Evolutionary conservation across 2,888 invertebrate genomes (phyloP), one percentile per base, ranked within the genome.

Genomic region (Leptinotarsa juncta): DNA sequence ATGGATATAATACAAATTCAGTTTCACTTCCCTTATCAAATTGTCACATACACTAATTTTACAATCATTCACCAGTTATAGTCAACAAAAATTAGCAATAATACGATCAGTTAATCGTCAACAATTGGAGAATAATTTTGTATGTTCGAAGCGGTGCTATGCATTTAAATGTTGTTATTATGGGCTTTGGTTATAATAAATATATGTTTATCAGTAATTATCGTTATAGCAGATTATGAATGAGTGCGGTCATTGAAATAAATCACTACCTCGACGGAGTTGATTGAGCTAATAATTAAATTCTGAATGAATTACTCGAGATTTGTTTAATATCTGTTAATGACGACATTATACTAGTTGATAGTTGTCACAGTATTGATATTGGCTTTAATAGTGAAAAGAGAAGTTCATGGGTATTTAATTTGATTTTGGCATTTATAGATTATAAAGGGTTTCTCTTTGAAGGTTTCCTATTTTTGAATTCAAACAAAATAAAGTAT

Each of bases 161-260:
- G 62, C 62, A 62, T 62, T 62, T 62, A 42, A 62, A 62, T 32
- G 42, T 18, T 15, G 42, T 57, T 62, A 62, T 62, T 62, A 62
- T 62, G 42, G 32, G 26, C 32, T 15, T 32, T n/a, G 42, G n/a
- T 62, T 62, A 32, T 4, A 16, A 62, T 62, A 42, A 62, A 32
- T 42, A n/a, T 42, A 20, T n/a, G 4, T 62, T 62, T 42, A 62
- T 62, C 62, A 62, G 62, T 42, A 26, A 32, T 42, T 62, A 32
- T 42, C 62, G 42, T 62, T 62, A 62, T 62, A 16, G 20, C n/a
- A 62, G 7, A 26, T n/a, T 18, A 32, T 62, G 62, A 62, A 62
- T 62, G 62, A 62, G n/a, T 42, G 42, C 23, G 16, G 3, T 4
- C 42, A 62, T 62, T 62, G 18, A 26, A 42, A 62, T 42, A 62